Evolutionary conservation across 2,113 vertebrate species (phyloP).

Genomic region (Corynorhinus townsendii): DNA sequence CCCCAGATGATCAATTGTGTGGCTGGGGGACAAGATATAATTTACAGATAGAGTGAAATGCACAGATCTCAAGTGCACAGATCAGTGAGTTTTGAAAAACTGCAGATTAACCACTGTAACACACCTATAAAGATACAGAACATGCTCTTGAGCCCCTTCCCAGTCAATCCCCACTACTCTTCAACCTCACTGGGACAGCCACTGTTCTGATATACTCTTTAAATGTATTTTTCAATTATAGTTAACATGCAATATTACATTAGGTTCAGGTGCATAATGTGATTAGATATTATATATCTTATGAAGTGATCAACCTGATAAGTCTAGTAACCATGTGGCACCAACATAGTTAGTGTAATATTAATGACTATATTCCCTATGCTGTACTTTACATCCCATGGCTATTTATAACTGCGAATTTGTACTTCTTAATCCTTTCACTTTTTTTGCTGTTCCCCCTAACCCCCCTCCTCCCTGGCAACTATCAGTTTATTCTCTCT

Average conservation of each 20-base stretch:
- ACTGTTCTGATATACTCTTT: not conserved
- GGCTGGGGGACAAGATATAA: not conserved
- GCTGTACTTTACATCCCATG: not conserved
- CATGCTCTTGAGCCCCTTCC: not conserved
- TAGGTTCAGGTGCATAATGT: not conserved
- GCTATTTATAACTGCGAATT: not conserved
- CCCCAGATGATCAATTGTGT: not conserved
- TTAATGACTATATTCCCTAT: not conserved
- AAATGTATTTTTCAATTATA: not conserved
- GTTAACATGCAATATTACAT: not conserved
- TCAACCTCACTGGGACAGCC: not conserved
- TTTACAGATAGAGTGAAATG: not conserved
- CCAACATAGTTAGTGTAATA: not conserved
- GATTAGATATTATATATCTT: not conserved
- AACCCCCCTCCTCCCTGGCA: not conserved
- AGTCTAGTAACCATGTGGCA: not conserved
- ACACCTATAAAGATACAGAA: not conserved
- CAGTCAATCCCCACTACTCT: not conserved
- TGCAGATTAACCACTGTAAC: not conserved
- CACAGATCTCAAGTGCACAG: not conserved
- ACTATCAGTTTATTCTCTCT: not conserved
- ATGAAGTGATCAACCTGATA: not conserved
- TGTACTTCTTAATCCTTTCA: not conserved
- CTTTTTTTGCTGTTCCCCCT: not conserved
- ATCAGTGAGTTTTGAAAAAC: not conserved